Base-by-base conservation (phyloP, 2,113 vertebrate genomes). In the Alethe castanea region DNA sequence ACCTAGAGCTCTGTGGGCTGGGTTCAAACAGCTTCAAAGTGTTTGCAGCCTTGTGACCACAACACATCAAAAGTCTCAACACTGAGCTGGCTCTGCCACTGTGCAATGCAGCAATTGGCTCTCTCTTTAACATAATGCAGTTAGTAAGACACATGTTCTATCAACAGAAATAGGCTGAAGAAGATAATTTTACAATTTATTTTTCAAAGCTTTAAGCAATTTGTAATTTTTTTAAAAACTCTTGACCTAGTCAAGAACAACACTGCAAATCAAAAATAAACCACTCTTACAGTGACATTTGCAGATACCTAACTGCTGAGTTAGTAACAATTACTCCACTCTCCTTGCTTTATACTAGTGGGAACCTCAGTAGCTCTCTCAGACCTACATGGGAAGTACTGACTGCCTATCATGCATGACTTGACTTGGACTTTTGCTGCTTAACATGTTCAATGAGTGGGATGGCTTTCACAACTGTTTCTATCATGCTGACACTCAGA, bases 381-480 rank as follows among this genome's bases (percentile, higher is more conserved):
- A 86, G 42, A 29, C 44, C 44, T 20, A 45, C 44, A 45, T 44
- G 19, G 9, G 31, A 20, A 64, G 18, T 7, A 6, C 8, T 52
- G 42, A 15, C 13, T 69, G 12, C 13, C 23, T 57, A 4, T 44
- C 11, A 3, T 17, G 25, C 11, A 10, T 5, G 2, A n/a, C 60
- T 48, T 24, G 20, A 14, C 31, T 20, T 52, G 44, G 23, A 16
- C 4, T 60, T 66, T 12, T 36, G 36, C 28, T 90, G 18, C 36
- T 87, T 15, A 28, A 16, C 15, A 6, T 1, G 1, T 23, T 47
- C 40, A 38, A 0, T 4, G 47, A 36, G 9, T 7, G 26, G 15
- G 23, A 19, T 17, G 5, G 13, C 14, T 90, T 90, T 40, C 87
- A 76, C 36, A 79, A 19, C 10, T 8, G 13, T 40, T 71, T 60